phyloP scores from a whole-genome alignment of 1,140 invertebrate genomes.

The Papilio glaucus region DNA sequence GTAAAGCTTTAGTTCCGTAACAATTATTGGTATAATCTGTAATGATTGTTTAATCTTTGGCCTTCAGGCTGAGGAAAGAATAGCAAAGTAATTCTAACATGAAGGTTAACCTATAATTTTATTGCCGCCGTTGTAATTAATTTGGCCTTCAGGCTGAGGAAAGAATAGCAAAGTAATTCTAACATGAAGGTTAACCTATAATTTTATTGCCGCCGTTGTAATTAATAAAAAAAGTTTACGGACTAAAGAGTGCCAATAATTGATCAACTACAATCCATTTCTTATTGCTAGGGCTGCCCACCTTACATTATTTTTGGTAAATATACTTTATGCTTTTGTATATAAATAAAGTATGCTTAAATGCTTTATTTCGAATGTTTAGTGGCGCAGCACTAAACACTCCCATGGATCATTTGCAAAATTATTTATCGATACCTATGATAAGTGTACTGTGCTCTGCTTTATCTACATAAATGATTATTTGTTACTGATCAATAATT shows the following conservation, averaged over 20 bases:
- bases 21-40: constrained; percentile 1
- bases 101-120: background rate
- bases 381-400: too few species aligned
- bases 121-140: background rate
- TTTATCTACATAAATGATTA: too few species aligned
- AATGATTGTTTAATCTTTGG: constrained; percentile 10
- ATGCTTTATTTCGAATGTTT: too few species aligned
- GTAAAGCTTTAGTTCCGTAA: constrained; percentile 10
- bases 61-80: background rate
- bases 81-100: background rate
- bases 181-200: background rate
- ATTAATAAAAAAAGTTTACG: background rate
- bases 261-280: background rate
- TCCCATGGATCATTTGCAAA: too few species aligned
- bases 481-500: too few species aligned
- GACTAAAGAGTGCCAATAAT: background rate
- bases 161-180: background rate
- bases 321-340: too few species aligned
- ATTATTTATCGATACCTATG: too few species aligned
- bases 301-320: too few species aligned
- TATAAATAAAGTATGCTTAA: too few species aligned
- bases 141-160: background rate
- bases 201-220: background rate
- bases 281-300: background rate
- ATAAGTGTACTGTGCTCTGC: too few species aligned